Evolutionary conservation across 2,797 vertebrate species (phyloP).

Genomic region (Aldrovandia affinis): DNA sequence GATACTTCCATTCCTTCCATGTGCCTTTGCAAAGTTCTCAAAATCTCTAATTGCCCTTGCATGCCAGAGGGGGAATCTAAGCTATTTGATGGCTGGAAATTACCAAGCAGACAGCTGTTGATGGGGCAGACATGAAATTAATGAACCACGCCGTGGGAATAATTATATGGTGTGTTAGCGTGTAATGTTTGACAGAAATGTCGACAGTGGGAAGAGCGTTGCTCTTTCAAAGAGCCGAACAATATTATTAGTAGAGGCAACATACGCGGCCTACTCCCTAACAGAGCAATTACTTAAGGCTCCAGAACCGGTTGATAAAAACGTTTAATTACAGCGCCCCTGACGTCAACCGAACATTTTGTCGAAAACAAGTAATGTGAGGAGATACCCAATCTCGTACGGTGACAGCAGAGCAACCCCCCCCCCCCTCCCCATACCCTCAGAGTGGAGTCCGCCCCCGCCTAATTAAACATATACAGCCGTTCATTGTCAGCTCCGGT

Average conservation of each 20-base stretch:
- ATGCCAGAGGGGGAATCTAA: background rate
- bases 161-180: background rate
- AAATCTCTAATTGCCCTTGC: background rate
- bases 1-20: background rate
- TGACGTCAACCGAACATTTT: constrained; percentile 7
- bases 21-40: background rate
- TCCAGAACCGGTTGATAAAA: constrained; percentile 13
- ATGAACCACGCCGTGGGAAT: background rate
- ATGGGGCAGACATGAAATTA: background rate
- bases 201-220: background rate
- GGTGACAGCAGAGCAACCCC: background rate
- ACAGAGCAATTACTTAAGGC: constrained; percentile 1
- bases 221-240: constrained; percentile 10
- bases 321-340: constrained; percentile 26
- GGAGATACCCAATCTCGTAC: background rate
- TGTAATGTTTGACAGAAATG: background rate
- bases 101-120: background rate
- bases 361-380: background rate
- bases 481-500: background rate
- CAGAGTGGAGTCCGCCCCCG: background rate
- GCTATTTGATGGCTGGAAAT: background rate
- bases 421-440: background rate
- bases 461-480: background rate
- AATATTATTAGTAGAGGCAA: constrained; percentile 21
- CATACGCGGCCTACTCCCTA: background rate